Percentiles rank a stretch among this genome's conserved stretches.
Conservation (phyloP, 2,113 vertebrate species). For the Ammodytes dubius region DNA sequence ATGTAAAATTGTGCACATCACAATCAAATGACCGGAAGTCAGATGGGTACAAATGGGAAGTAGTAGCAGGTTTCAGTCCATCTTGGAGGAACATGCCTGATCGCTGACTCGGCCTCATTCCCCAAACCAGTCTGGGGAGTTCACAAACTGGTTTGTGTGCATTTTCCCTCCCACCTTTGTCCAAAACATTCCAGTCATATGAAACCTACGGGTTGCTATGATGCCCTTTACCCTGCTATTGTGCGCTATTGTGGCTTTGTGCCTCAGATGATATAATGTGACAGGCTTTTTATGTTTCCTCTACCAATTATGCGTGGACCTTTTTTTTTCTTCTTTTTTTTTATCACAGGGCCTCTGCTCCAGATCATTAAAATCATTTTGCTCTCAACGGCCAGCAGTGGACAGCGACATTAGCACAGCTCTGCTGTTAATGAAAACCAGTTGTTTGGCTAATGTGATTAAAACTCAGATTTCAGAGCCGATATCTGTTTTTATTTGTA, state of each 20-base stretch:
- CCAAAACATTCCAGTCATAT: conserved; percentile 13
- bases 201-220: neutral
- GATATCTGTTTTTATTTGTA: conserved; percentile 2
- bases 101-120: neutral
- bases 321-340: conserved; percentile 17
- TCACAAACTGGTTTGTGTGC: conserved; percentile 47
- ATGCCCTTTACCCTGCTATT: conserved; percentile 9
- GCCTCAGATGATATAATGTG: conserved; percentile 44
- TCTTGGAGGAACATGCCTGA: neutral
- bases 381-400: conserved; percentile 24
- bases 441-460: conserved; percentile 54
- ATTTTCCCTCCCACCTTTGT: conserved; percentile 29
- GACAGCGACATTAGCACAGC: conserved; percentile 44
- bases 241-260: conserved; percentile 7
- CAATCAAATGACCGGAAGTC: neutral
- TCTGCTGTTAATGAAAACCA: conserved; percentile 59
- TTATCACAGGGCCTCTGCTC: conserved; percentile 21
- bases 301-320: conserved; percentile 42
- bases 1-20: neutral
- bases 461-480: conserved; percentile 44
- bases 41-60: neutral
- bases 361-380: conserved; percentile 62
- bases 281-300: conserved; percentile 56
- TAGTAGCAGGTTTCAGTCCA: neutral
- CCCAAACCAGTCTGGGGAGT: conserved; percentile 61